Evolutionary conservation across 2,888 invertebrate species (phyloP).

Genomic region (Ctena decussata): DNA sequence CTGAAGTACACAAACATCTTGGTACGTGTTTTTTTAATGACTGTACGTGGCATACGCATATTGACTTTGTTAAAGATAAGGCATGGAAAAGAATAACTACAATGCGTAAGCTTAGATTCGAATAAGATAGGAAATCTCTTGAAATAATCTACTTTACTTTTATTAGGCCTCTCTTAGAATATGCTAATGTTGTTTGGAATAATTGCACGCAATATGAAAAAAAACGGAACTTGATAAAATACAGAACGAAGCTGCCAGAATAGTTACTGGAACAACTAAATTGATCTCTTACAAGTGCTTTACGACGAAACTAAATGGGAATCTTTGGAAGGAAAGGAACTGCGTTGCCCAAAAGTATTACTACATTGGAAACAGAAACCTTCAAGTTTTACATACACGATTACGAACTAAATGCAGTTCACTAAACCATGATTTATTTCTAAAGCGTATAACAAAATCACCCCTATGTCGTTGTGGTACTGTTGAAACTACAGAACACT

Average conservation of each 20-base stretch:
- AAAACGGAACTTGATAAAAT: background rate
- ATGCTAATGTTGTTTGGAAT: background rate
- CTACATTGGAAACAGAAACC: background rate
- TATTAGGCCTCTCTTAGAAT: background rate
- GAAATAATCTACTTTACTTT: background rate
- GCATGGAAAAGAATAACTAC: background rate
- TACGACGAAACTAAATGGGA: background rate
- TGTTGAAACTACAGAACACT: no score
- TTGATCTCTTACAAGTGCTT: background rate
- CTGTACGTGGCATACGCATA: background rate
- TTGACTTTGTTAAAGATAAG: background rate
- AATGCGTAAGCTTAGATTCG: background rate
- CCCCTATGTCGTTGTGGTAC: no score
- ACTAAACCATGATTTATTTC: no score
- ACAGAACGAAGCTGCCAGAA: background rate
- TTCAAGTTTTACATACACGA: background rate
- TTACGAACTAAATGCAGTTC: no score
- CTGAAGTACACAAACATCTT: background rate
- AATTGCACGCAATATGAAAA: background rate
- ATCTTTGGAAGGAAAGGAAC: background rate
- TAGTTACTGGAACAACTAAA: background rate
- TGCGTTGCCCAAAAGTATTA: no score
- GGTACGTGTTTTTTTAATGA: background rate
- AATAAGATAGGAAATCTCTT: background rate
- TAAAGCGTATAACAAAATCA: no score